A percentile compares a stretch with the other conserved stretches of the same genome.
Evolutionary conservation across 2,797 vertebrate species (phyloP).

Genomic region (Orestias chungarensis): DNA sequence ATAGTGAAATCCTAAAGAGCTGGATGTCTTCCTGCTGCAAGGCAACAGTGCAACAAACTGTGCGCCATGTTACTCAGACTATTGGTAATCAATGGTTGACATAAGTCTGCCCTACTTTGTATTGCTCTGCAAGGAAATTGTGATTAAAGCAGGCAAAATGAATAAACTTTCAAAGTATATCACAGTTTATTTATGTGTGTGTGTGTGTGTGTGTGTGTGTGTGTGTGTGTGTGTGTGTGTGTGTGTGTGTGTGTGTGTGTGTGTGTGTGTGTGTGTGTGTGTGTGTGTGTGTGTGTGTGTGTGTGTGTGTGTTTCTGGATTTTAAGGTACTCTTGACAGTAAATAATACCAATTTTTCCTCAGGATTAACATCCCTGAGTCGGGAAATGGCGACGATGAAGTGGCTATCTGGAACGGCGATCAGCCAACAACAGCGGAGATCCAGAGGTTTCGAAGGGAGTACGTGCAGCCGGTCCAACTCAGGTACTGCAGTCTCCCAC

Average conservation of each 20-base stretch:
- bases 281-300: too few relatives aligned
- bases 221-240: too few relatives aligned
- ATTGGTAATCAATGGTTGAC: too few relatives aligned
- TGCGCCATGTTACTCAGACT: background rate
- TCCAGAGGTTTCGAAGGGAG: conserved; percentile 95
- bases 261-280: too few relatives aligned
- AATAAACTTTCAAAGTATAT: background rate
- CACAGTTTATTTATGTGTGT: too few relatives aligned
- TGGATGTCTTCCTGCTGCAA: too few relatives aligned
- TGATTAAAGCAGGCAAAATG: background rate
- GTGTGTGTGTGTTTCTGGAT: background rate
- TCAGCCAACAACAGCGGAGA: conserved; percentile 92
- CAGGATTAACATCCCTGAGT: conserved; percentile 97
- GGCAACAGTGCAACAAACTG: too few relatives aligned
- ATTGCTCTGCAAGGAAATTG: background rate
- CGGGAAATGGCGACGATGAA: conserved; percentile 92
- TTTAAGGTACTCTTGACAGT: background rate
- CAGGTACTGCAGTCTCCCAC: conserved; percentile 77
- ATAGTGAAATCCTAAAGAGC: too few relatives aligned
- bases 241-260: too few relatives aligned
- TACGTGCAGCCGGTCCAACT: conserved; percentile 98
- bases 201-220: too few relatives aligned
- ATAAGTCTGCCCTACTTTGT: background rate
- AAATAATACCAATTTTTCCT: conserved; percentile 1
- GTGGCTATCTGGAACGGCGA: conserved; percentile 94